Percentiles rank a stretch among this genome's conserved stretches.
These are phyloP conservation scores for Okamejei kenojei DNA, from an alignment of 2,797 vertebrate species.

Conservation along the genomic window DNA sequence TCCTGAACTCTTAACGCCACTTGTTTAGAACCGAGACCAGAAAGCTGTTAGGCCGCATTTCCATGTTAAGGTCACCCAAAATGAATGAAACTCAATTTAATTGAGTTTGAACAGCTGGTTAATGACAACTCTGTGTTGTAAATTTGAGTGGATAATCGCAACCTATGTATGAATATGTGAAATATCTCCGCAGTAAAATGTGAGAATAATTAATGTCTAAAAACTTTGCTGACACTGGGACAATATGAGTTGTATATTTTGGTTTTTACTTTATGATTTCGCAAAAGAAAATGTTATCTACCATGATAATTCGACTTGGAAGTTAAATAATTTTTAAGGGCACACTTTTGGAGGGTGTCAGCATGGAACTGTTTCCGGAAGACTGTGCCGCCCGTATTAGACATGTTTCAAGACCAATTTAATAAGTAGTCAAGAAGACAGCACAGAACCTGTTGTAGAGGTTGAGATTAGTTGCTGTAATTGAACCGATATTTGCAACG, in stretches of 20 bases:
- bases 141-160: neutral
- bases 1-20: neutral
- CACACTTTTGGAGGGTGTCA: neutral
- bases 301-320: neutral
- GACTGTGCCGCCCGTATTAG: neutral
- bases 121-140: neutral
- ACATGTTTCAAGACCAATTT: neutral
- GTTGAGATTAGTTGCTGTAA: neutral
- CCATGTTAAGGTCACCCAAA: neutral
- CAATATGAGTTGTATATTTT: neutral
- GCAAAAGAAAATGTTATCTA: neutral
- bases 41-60: neutral
- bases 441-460: neutral
- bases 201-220: neutral
- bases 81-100: neutral
- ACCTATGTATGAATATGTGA: neutral
- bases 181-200: neutral
- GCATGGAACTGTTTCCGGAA: neutral
- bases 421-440: too few species aligned
- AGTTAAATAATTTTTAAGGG: neutral
- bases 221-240: slow-evolving; percentile 18
- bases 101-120: too few species aligned
- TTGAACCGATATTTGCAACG: neutral
- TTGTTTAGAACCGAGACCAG: neutral
- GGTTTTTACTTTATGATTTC: neutral